Conservation (phyloP, 1,140 invertebrate genomes). For the Solen grandis region DNA sequence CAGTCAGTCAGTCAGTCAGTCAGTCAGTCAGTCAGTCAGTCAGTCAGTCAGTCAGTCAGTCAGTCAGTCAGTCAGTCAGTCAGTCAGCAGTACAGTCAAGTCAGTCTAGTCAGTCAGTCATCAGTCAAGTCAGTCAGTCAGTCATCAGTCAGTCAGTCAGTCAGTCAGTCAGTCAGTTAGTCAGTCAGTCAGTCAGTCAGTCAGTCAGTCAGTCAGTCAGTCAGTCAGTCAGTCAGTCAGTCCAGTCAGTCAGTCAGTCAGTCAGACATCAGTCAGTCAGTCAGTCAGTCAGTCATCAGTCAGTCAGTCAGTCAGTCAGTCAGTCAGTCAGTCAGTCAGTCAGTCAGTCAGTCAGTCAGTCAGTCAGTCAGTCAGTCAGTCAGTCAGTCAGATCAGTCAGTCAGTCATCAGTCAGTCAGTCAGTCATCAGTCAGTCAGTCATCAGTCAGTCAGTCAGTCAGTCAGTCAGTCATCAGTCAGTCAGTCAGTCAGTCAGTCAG, state of each 20-base stretch:
- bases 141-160: no score
- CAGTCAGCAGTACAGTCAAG: conserved; percentile 53
- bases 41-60: no score
- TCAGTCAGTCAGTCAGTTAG: no score
- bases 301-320: no score
- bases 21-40: no score
- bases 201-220: conserved; percentile 64
- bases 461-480: no score
- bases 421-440: no score
- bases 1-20: no score
- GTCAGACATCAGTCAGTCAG: conserved; percentile 63
- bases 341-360: conserved; percentile 64
- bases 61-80: conserved; percentile 63
- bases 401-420: no score
- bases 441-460: no score
- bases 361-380: conserved; percentile 63
- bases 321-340: conserved; percentile 66
- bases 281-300: no score
- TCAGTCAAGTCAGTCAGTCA: conserved; percentile 60
- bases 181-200: conserved; percentile 63
- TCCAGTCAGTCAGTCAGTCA: no score
- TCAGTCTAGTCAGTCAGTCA: conserved; percentile 61
- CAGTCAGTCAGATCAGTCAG: conserved; percentile 66
- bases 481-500: conserved; percentile 63
- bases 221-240: conserved; percentile 62